A percentile compares a stretch with the other conserved stretches of the same genome.
These are phyloP conservation scores for Drosophila parabipectinata DNA, from an alignment of 1,140 invertebrate species.

Conservation along the genomic window DNA sequence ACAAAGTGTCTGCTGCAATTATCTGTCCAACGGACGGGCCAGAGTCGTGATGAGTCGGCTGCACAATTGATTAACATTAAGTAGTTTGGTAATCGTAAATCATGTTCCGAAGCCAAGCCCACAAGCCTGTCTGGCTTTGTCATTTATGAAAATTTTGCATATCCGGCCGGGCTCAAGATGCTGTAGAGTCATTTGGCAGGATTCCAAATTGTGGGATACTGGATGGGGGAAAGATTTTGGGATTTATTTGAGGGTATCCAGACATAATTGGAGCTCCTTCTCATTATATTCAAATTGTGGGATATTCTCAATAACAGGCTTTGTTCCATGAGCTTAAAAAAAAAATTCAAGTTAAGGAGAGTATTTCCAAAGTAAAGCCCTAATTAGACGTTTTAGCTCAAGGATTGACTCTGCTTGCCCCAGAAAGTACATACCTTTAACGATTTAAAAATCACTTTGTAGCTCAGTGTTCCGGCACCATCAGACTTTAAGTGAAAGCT, in stretches of 20 bases:
- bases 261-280: conserved; percentile 14
- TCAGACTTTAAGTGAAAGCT: conserved; percentile 41
- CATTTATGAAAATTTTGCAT: conserved; percentile 57
- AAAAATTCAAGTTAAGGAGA: background rate
- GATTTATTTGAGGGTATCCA: conserved; percentile 21
- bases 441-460: no score
- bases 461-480: no score
- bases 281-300: no score
- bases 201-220: background rate
- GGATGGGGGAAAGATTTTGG: background rate
- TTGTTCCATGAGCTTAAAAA: conserved; percentile 6
- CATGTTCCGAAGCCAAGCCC: conserved; percentile 31
- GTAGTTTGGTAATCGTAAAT: conserved; percentile 72
- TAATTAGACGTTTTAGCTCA: background rate
- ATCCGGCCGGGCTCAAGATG: conserved; percentile 32
- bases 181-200: conserved; percentile 24
- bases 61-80: conserved; percentile 72
- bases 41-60: conserved; percentile 30
- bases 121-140: conserved; percentile 19
- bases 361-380: background rate
- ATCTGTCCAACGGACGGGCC: conserved; percentile 46
- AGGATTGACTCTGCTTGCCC: background rate
- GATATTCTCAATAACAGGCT: background rate
- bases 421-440: no score
- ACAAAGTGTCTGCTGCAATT: conserved; percentile 56